These are phyloP conservation scores for Archilochus colubris DNA, from an alignment of 2,113 vertebrate species.

Conservation along the genomic window DNA sequence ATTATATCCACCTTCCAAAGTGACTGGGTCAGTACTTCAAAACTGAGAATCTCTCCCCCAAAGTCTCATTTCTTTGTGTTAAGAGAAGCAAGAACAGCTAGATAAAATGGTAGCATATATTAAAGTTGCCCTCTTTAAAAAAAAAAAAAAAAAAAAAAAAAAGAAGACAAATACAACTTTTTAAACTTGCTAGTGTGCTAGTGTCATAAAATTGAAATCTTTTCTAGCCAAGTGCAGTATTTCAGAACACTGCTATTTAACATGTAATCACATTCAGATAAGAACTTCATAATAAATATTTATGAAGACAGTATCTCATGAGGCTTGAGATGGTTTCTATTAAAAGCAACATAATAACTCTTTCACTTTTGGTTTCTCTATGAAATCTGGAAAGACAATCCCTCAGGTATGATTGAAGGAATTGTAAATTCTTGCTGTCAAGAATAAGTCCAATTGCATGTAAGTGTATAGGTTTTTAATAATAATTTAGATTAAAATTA, in stretches of 20 bases:
- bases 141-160: not conserved
- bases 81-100: not conserved
- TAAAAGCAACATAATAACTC: constrained; percentile 18
- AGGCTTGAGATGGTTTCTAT: constrained; percentile 44
- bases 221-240: not conserved
- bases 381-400: not conserved
- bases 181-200: not conserved
- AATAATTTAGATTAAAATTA: not conserved
- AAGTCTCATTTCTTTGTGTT: not conserved
- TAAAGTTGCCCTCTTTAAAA: not conserved
- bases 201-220: not conserved
- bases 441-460: not conserved
- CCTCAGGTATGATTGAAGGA: not conserved
- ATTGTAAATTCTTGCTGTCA: not conserved
- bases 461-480: not conserved
- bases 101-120: not conserved
- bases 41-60: not conserved
- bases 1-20: not conserved
- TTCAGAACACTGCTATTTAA: constrained; percentile 22
- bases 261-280: constrained; percentile 32
- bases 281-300: constrained; percentile 24
- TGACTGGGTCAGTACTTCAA: not conserved
- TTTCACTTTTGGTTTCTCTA: not conserved
- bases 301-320: constrained; percentile 5
- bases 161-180: not conserved